Conservation (phyloP, 2,113 vertebrate species). For the Platichthys flesus region DNA sequence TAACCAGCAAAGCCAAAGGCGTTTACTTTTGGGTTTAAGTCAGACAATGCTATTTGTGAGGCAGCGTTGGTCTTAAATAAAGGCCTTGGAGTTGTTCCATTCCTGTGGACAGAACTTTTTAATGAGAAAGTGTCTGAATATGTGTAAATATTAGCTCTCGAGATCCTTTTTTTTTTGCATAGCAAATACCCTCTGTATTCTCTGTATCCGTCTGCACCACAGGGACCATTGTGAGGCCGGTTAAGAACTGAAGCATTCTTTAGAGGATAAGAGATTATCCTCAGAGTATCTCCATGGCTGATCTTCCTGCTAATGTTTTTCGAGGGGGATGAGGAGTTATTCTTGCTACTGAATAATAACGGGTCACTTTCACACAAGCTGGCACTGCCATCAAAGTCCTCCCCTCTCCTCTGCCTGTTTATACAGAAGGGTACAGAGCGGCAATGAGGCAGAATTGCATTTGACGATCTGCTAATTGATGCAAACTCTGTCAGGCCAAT, state of each 20-base stretch:
- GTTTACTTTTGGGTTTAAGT: conserved; percentile 31
- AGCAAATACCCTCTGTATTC: conserved; percentile 51
- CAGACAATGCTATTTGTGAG: conserved; percentile 40
- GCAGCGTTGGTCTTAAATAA: conserved; percentile 42
- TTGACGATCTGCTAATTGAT: conserved; percentile 55
- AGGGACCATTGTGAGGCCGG: conserved; percentile 38
- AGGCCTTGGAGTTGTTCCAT: conserved; percentile 24
- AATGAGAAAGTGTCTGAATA: conserved; percentile 57
- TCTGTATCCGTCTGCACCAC: conserved; percentile 33
- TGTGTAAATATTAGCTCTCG: conserved; percentile 57
- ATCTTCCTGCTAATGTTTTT: conserved; percentile 59
- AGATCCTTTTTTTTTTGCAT: conserved; percentile 59
- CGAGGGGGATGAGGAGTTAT: conserved; percentile 17
- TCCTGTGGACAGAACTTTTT: conserved; percentile 46
- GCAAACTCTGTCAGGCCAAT: conserved; percentile 47
- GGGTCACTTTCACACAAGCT: conserved; percentile 58
- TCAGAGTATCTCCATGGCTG: conserved; percentile 33
- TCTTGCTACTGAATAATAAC: conserved; percentile 47
- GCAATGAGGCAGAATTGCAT: conserved; percentile 30
- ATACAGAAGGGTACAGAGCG: conserved; percentile 36
- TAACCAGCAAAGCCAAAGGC: conserved; percentile 31
- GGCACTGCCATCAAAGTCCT: conserved; percentile 25
- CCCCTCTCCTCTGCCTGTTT: conserved; percentile 28
- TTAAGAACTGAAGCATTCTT: conserved; percentile 60
- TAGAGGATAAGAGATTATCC: conserved; percentile 68